Evolutionary conservation across 2,113 vertebrate species (phyloP), one percentile per base, ranked within the genome.

Genomic region (Leucosticte australis): DNA sequence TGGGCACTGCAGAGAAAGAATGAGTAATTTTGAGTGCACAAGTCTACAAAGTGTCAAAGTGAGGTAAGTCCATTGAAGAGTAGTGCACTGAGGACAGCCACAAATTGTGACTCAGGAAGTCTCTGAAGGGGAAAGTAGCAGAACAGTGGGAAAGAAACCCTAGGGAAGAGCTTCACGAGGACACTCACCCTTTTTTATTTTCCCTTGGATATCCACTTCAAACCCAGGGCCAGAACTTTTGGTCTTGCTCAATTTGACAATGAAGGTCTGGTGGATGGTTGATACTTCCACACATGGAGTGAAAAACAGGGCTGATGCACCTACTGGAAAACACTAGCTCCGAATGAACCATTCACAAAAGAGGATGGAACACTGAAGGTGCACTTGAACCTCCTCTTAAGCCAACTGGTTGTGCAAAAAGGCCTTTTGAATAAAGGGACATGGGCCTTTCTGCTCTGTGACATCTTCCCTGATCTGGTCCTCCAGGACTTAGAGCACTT

Each of bases 161-260:
- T 30, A 60, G 19, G 23, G 8, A 13, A 71, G 63, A 63, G n/a
- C 17, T 62, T 24, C 21, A 68, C 0, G 0, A 81, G 8, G 15
- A 11, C 33, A 31, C 3, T 68, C 8, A 53, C 1, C 3, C 5
- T 9, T 84, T 84, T 74, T 84, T 23, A 50, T 19, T 67, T 12
- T 13, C 16, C 17, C 9, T 62, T 78, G 30, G 39, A 31, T 57
- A 35, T 13, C 44, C 21, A 65, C 24, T 57, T 77, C 55, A 65
- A 52, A 73, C 6, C 22, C n/a, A 57, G 28, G 24, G 46, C 37
- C 28, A 65, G 41, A 59, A 65, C 46, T 31, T 74, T 80, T 70
- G 42, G 24, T 41, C 39, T 70, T 57, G 10, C 46, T 69, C n/a
- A 77, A 9, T 44, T 44, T 77, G 64, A 9, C 23, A 37, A 2